Evolutionary conservation across 2,888 invertebrate species (phyloP).

Genomic region (Aproaerema taeniolella): DNA sequence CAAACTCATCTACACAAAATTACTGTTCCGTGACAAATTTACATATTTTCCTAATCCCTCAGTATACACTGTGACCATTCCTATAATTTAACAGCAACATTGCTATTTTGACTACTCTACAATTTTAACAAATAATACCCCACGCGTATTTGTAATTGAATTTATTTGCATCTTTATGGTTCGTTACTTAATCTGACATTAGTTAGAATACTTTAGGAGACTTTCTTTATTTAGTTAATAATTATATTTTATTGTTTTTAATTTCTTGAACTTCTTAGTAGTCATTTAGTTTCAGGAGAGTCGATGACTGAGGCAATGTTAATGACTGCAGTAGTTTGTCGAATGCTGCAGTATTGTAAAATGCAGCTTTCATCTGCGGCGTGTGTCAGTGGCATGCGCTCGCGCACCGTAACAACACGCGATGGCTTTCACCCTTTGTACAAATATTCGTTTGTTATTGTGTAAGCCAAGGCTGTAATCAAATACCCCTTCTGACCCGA

Average conservation of each 20-base stretch:
- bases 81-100: neutral
- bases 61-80: neutral
- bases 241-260: too few species aligned
- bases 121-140: neutral
- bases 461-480: slow-evolving; percentile 7
- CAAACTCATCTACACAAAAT: neutral
- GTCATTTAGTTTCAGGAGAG: neutral
- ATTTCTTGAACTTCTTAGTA: neutral
- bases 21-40: neutral
- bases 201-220: neutral
- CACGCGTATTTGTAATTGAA: neutral
- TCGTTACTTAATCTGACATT: neutral
- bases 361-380: slow-evolving; percentile 9
- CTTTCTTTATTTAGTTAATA: neutral
- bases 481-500: slow-evolving; percentile 1
- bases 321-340: neutral
- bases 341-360: slow-evolving; percentile 1
- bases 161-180: slow-evolving; percentile 2
- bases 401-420: slow-evolving; percentile 19
- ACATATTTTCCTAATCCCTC: neutral
- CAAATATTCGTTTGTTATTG: slow-evolving; percentile 7
- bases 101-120: neutral
- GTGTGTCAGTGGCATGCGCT: slow-evolving; percentile 11
- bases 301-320: neutral
- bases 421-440: slow-evolving; percentile 17